phyloP scores from a whole-genome alignment of 2,797 vertebrate genomes.

The Ptychadena robeensis region DNA sequence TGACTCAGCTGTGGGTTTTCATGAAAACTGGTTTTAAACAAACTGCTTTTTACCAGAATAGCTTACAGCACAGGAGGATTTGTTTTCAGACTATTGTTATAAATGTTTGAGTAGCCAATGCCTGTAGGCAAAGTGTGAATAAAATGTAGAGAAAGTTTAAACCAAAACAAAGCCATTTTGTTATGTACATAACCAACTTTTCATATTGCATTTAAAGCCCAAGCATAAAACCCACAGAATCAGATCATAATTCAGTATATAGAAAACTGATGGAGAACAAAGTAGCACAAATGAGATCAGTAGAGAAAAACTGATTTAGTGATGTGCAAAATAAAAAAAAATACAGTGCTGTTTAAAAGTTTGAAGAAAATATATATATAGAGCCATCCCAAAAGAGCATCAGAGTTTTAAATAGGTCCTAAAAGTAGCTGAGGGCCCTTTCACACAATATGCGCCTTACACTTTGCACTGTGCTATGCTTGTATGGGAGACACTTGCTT shows the following conservation, averaged over 20 bases:
- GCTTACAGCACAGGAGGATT: constrained; percentile 24
- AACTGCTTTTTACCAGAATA: constrained; percentile 46
- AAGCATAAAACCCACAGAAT: neutral
- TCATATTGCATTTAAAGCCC: neutral
- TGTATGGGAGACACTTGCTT: too few relatives aligned
- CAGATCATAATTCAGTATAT: neutral
- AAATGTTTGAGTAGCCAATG: constrained; percentile 11
- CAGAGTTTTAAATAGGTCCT: too few relatives aligned
- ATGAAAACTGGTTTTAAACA: constrained; percentile 56
- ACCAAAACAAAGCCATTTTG: neutral
- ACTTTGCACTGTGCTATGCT: too few relatives aligned
- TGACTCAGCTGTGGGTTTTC: constrained; percentile 53
- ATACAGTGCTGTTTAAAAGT: too few relatives aligned
- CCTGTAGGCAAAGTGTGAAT: constrained; percentile 10
- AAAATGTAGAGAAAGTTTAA: neutral
- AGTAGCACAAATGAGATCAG: neutral
- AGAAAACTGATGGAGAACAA: neutral
- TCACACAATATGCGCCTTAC: too few relatives aligned
- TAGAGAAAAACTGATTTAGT: neutral
- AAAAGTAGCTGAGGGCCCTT: too few relatives aligned
- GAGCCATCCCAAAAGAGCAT: too few relatives aligned
- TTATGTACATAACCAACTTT: neutral
- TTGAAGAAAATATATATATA: too few relatives aligned
- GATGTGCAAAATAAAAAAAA: neutral
- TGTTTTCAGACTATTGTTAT: constrained; percentile 31